Percentiles rank a stretch among this genome's conserved stretches.
Evolutionary conservation across 2,113 vertebrate species (phyloP).

Genomic region (Campylomormyrus tamandua): DNA sequence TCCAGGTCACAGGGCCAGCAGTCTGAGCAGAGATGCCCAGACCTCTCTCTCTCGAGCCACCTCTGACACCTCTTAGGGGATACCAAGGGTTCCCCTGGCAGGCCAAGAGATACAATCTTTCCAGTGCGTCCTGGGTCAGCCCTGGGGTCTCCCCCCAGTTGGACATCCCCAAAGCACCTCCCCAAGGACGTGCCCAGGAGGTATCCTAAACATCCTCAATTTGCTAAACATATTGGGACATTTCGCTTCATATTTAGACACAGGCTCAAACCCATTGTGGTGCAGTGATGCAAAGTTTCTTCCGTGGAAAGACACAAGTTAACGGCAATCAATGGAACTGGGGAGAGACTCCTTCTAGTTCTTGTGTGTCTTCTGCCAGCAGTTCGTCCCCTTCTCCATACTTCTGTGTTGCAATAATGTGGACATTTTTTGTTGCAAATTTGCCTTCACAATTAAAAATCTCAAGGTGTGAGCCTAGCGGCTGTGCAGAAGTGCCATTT

Average conservation of each 20-base stretch:
- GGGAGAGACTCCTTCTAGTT: neutral
- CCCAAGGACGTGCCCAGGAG: neutral
- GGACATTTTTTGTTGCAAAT: neutral
- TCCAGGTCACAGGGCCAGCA: neutral
- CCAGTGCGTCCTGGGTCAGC: neutral
- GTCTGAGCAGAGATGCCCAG: neutral
- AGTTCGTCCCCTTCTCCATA: neutral
- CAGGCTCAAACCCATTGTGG: neutral
- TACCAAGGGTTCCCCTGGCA: neutral
- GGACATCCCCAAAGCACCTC: neutral
- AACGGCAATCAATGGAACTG: neutral
- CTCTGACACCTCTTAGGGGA: neutral
- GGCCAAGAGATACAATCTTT: neutral
- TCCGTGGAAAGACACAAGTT: neutral
- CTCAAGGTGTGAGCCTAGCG: neutral
- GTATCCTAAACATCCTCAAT: neutral
- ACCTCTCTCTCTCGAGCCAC: neutral
- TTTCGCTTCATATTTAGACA: neutral
- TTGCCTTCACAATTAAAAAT: neutral
- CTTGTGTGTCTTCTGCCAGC: neutral
- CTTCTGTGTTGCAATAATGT: neutral
- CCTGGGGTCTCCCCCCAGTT: neutral
- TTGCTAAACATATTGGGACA: neutral
- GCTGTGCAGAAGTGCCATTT: neutral
- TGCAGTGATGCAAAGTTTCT: neutral